Percentiles rank a stretch among this genome's conserved stretches.
Conservation (phyloP, 2,888 invertebrate genomes). For the Hemistola chrysoprasaria region DNA sequence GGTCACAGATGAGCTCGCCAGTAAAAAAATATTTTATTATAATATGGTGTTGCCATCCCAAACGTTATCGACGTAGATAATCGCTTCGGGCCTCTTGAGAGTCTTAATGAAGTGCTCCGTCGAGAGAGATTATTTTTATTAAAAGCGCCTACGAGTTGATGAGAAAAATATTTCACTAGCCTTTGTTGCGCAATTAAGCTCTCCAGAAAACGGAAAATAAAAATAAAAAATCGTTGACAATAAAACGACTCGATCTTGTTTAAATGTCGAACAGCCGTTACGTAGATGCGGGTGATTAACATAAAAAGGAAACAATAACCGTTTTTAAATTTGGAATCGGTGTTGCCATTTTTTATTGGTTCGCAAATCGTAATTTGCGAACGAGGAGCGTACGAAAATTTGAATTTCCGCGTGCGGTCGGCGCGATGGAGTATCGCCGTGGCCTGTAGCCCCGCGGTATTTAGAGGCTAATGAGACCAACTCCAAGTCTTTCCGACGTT, state of each 20-base stretch:
- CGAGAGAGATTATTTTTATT: constrained; percentile 68
- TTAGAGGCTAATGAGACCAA: constrained; percentile 77
- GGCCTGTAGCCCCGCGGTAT: constrained; percentile 50
- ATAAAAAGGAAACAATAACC: constrained; percentile 81
- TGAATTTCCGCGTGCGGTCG: constrained; percentile 67
- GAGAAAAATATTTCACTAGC: constrained; percentile 51
- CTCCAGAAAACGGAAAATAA: constrained; percentile 62
- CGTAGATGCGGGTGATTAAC: constrained; percentile 74
- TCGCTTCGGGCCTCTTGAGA: constrained; percentile 65
- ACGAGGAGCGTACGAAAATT: constrained; percentile 71
- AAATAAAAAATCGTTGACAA: constrained; percentile 44
- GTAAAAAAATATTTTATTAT: constrained; percentile 61
- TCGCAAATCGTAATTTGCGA: constrained; percentile 70
- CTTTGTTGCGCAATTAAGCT: constrained; percentile 34
- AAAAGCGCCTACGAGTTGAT: constrained; percentile 53
- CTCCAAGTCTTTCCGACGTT: constrained; percentile 42
- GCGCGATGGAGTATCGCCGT: constrained; percentile 26
- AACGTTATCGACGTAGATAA: constrained; percentile 69
- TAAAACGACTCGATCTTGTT: constrained; percentile 71
- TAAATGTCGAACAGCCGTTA: constrained; percentile 68
- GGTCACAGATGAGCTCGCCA: constrained; percentile 53
- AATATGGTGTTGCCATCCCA: constrained; percentile 63
- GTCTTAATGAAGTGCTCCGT: constrained; percentile 70
- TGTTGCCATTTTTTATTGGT: constrained; percentile 70
- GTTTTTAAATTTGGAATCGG: constrained; percentile 74